Percentiles rank a stretch among this genome's conserved stretches.
These are phyloP conservation scores for Prionace glauca DNA, from an alignment of 2,797 vertebrate species.

Conservation along the genomic window DNA sequence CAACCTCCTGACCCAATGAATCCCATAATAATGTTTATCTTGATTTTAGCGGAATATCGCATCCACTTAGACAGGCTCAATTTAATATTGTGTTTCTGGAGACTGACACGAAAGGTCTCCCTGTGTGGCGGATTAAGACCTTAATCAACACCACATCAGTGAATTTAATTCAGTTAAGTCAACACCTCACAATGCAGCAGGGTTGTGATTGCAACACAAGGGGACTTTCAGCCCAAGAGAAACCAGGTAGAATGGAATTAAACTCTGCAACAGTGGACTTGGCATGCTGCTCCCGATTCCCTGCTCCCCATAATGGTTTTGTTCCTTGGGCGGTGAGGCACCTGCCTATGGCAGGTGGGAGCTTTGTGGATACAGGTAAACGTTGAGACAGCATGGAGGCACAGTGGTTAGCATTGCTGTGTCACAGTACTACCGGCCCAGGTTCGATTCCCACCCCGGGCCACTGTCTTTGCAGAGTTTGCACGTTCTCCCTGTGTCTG, in stretches of 20 bases:
- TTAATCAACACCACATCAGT: slow-evolving; percentile 13
- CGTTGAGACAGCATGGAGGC: too few relatives aligned
- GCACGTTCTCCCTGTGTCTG: too few relatives aligned
- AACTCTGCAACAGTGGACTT: neutral
- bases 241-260: neutral
- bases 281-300: neutral
- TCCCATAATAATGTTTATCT: slow-evolving; percentile 36
- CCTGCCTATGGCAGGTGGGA: neutral
- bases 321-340: neutral
- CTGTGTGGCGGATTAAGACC: slow-evolving; percentile 25
- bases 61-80: slow-evolving; percentile 35
- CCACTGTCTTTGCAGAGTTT: too few relatives aligned
- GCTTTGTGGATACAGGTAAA: neutral
- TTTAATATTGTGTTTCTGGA: slow-evolving; percentile 36
- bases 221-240: neutral
- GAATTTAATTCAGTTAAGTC: slow-evolving; percentile 31
- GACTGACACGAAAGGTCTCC: slow-evolving; percentile 28
- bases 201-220: neutral
- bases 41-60: slow-evolving; percentile 11
- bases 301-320: neutral
- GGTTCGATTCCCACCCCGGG: too few relatives aligned
- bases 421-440: too few relatives aligned
- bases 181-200: neutral
- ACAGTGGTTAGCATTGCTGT: too few relatives aligned
- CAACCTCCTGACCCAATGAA: slow-evolving; percentile 25